Percentiles rank a stretch among this genome's conserved stretches.
These are phyloP conservation scores for Hipparchia semele DNA, from an alignment of 2,888 invertebrate genomes.

Conservation along the genomic window DNA sequence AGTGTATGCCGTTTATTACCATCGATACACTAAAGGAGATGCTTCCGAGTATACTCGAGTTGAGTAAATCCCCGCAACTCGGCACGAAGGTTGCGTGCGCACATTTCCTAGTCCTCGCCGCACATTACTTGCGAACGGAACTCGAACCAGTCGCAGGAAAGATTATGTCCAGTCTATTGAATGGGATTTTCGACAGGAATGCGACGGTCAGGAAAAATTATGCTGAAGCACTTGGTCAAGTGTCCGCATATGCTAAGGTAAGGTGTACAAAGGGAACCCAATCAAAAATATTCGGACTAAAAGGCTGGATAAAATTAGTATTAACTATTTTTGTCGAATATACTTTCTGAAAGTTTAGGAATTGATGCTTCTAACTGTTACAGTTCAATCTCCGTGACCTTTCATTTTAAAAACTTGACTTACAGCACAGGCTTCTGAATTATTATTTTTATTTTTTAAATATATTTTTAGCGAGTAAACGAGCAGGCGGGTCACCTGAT, in stretches of 20 bases:
- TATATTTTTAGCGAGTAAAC: too few relatives aligned
- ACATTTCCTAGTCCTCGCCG: slow-evolving; percentile 89
- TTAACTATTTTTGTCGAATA: too few relatives aligned
- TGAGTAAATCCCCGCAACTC: slow-evolving; percentile 91
- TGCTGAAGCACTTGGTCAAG: slow-evolving; percentile 92
- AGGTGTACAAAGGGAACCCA: slow-evolving; percentile 16
- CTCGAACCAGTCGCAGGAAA: slow-evolving; percentile 83
- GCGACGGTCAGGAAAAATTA: slow-evolving; percentile 92
- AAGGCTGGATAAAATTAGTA: too few relatives aligned
- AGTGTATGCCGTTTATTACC: slow-evolving; percentile 89
- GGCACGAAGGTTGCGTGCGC: slow-evolving; percentile 93
- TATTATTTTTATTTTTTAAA: too few relatives aligned
- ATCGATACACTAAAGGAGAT: slow-evolving; percentile 89
- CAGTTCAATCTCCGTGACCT: too few relatives aligned
- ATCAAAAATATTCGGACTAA: too few relatives aligned
- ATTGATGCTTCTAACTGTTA: too few relatives aligned
- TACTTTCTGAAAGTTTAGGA: too few relatives aligned
- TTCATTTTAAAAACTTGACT: too few relatives aligned
- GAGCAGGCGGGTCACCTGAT: too few relatives aligned
- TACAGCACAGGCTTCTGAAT: too few relatives aligned
- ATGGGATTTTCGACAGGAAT: slow-evolving; percentile 93
- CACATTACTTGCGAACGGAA: slow-evolving; percentile 79
- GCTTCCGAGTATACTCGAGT: slow-evolving; percentile 91
- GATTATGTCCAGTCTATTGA: slow-evolving; percentile 84
- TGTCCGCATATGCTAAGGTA: slow-evolving; percentile 92